Evolutionary conservation across 2,113 vertebrate genomes (phyloP).

Genomic region (Zosterops borbonicus): DNA sequence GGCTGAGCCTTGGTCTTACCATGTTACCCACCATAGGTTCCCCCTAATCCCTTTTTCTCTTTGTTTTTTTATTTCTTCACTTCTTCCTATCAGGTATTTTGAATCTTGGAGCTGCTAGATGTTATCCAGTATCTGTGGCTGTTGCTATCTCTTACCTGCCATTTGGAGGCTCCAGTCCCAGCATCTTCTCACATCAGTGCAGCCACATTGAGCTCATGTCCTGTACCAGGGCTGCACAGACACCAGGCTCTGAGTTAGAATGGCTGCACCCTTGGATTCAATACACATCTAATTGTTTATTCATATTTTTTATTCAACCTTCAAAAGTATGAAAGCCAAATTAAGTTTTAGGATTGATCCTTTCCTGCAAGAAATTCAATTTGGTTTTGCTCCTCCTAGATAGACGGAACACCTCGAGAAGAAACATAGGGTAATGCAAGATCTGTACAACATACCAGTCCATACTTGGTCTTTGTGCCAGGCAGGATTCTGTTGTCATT

Average conservation of each 20-base stretch:
- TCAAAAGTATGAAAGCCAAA: neutral
- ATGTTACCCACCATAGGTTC: accelerated
- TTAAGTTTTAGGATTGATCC: neutral
- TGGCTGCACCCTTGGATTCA: neutral
- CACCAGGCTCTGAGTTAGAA: neutral
- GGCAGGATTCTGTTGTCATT: neutral
- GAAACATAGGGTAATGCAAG: neutral
- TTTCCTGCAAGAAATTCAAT: neutral
- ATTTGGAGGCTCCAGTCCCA: neutral
- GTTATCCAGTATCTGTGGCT: neutral
- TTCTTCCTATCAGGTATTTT: neutral
- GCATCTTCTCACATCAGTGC: neutral
- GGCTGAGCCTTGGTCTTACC: neutral
- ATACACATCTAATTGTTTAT: accelerated
- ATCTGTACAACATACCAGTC: neutral
- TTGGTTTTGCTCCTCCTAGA: neutral
- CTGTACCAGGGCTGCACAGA: accelerated
- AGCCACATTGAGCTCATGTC: neutral
- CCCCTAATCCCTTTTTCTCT: accelerated
- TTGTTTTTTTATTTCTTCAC: neutral
- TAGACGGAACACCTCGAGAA: accelerated
- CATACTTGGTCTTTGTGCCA: neutral
- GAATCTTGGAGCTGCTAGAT: neutral
- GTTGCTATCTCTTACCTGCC: neutral
- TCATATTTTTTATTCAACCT: neutral